Percentiles rank a stretch among this genome's conserved stretches.
Evolutionary conservation across 2,113 vertebrate species (phyloP).

Genomic region (Tyto alba): DNA sequence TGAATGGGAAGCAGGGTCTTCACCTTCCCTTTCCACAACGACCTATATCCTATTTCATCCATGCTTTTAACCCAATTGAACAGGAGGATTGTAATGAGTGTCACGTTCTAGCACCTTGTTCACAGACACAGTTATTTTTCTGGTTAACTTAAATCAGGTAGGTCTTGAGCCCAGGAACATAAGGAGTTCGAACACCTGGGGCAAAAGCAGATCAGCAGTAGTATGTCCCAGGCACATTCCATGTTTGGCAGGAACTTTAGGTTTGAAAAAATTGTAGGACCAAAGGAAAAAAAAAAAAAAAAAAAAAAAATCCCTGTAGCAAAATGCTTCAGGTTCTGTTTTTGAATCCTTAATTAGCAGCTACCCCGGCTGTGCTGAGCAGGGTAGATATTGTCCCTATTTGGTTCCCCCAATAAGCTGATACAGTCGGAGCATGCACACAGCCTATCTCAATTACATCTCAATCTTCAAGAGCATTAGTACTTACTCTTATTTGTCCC

Average conservation of each 20-base stretch:
- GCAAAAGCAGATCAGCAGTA: neutral
- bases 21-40: neutral
- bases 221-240: neutral
- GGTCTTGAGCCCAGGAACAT: neutral
- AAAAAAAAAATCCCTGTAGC: neutral
- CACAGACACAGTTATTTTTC: neutral
- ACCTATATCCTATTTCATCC: neutral
- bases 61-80: neutral
- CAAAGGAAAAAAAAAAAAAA: neutral
- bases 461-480: neutral
- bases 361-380: neutral
- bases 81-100: neutral
- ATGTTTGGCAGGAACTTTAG: neutral
- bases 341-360: neutral
- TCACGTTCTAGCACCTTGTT: neutral
- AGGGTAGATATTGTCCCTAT: neutral
- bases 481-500: neutral
- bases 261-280: neutral
- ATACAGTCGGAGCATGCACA: accelerated
- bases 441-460: neutral
- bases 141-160: neutral
- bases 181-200: neutral
- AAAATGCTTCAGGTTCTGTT: neutral
- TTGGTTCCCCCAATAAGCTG: neutral
- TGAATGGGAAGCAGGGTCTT: neutral